phyloP scores from a whole-genome alignment of 2,888 invertebrate genomes.

The Timema cristinae region DNA sequence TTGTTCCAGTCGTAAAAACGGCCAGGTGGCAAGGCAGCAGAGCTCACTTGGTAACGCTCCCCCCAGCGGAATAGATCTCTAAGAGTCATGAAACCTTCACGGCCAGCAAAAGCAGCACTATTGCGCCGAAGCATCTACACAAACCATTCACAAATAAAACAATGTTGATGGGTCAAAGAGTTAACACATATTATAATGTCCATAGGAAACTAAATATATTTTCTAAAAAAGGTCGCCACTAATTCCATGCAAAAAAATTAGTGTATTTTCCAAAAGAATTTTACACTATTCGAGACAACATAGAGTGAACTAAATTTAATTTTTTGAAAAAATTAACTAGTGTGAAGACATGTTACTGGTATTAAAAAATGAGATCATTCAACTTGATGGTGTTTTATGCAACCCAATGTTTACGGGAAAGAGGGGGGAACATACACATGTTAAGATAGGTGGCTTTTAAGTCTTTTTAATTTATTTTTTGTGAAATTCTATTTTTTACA shows the following conservation, averaged over 20 bases:
- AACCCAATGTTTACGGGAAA: too few species aligned
- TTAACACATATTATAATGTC: neutral
- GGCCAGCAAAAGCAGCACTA: conserved; percentile 86
- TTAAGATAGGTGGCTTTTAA: too few species aligned
- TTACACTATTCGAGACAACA: too few species aligned
- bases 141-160: conserved; percentile 19
- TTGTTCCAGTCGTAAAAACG: conserved; percentile 92
- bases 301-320: too few species aligned
- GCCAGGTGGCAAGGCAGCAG: conserved; percentile 51
- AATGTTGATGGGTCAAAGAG: neutral
- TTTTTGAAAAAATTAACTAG: too few species aligned
- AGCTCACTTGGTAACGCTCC: conserved; percentile 79
- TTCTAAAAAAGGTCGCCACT: neutral
- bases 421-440: too few species aligned
- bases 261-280: too few species aligned
- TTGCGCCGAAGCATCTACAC: conserved; percentile 63
- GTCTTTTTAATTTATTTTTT: too few species aligned
- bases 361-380: too few species aligned
- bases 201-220: neutral
- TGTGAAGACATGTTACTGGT: too few species aligned
- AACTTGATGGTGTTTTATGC: too few species aligned
- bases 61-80: conserved; percentile 97
- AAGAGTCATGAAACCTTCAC: conserved; percentile 86
- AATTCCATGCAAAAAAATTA: neutral
- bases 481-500: neutral